Evolutionary conservation across 2,888 invertebrate genomes (phyloP).

Genomic region (Trachelus tabidus): DNA sequence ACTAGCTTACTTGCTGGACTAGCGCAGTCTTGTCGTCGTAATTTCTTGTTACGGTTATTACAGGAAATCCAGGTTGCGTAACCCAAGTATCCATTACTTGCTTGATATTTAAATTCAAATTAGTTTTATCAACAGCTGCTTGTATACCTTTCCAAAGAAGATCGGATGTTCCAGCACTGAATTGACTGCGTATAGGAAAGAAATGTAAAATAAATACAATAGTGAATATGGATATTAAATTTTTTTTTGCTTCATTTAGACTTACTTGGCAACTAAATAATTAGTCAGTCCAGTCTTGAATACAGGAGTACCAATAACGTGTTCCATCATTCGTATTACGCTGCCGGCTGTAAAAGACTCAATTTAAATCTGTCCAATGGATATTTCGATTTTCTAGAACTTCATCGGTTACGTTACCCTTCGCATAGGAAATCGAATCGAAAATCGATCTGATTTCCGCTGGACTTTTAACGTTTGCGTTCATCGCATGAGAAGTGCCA

Average conservation of each 20-base stretch:
- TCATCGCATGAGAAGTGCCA: constrained; percentile 71
- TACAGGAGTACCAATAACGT: constrained; percentile 69
- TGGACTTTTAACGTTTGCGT: constrained; percentile 69
- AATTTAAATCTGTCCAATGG: background rate
- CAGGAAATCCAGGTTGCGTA: constrained; percentile 87
- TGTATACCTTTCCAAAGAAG: constrained; percentile 44
- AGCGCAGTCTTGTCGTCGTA: background rate
- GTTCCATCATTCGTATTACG: constrained; percentile 74
- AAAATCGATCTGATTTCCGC: constrained; percentile 73
- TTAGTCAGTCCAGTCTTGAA: constrained; percentile 70
- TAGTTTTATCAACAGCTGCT: constrained; percentile 54
- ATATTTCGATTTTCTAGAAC: constrained; percentile 55
- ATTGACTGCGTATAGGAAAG: constrained; percentile 30
- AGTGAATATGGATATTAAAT: background rate
- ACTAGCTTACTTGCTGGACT: background rate
- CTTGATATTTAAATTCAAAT: constrained; percentile 65
- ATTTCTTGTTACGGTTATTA: constrained; percentile 71
- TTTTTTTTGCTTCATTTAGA: background rate
- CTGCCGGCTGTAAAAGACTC: background rate
- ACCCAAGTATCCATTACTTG: constrained; percentile 90
- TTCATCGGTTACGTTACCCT: constrained; percentile 70
- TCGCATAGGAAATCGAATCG: constrained; percentile 76
- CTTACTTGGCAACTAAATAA: constrained; percentile 65
- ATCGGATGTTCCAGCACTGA: constrained; percentile 37
- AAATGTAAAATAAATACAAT: background rate